Evolutionary conservation across 2,797 vertebrate genomes (phyloP), one percentile per base, ranked within the genome.

Genomic region (Rhadinocentrus ornatus): DNA sequence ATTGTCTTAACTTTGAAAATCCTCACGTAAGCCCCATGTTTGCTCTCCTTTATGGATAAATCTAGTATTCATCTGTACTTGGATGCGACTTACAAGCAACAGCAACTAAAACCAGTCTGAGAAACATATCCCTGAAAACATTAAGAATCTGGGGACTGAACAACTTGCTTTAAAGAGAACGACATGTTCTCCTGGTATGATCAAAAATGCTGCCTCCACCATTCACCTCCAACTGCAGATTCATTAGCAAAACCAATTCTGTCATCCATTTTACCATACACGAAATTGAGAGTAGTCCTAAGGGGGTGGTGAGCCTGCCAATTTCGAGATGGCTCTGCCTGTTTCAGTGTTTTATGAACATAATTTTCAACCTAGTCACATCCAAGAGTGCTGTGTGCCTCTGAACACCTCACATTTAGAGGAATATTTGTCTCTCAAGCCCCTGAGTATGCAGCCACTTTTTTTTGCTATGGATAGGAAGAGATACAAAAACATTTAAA

Each of bases 221-320:
- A 80, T 71, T 86, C 72, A 70, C 73, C 71, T 74, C 66, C 39
- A 66, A 61, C 77, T 57, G 60, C 64, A 56, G 69, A 65, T 86
- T 89, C 84, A 88, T 86, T 84, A 85, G 76, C 65, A 58, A 75
- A 84, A 73, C 22, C 73, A 80, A 79, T 62, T 66, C 55, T 39
- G 69, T 81, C 74, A 75, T 89, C 87, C 80, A 79, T 82, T 75
- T 85, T 62, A 73, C 74, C 60, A 20, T 16, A 54, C 54, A 58
- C 65, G 78, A 68, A 75, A 78, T 73, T 69, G 46, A 52, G 74
- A 81, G 70, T 34, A 15, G 59, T 66, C 55, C 80, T 41, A 66
- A 77, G 56, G 27, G 35, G 73, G 48, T 0, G 24, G 56, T 53
- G 62, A 69, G 66, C 69, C 69, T 75, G 76, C 87, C 82, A 77